Evolutionary conservation across 2,888 invertebrate genomes (phyloP), one percentile per base, ranked within the genome.

Genomic region (Zaprionus lineosus): DNA sequence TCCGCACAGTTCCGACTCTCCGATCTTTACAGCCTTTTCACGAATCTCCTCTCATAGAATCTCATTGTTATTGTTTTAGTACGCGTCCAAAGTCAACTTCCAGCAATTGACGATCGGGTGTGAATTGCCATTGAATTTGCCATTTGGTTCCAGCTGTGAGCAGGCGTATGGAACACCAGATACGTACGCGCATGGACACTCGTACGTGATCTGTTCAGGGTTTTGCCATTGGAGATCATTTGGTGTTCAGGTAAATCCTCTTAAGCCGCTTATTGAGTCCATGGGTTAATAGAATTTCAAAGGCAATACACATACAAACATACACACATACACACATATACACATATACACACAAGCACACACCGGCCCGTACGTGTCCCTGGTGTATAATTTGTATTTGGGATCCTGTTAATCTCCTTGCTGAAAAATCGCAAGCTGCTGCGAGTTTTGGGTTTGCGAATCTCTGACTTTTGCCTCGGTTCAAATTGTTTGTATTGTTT

Each of bases 71-170:
- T 56, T 59, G 58, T 68, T 50, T 61, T 55, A 57, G 84, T 74
- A 76, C 84, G 82, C 82, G 84, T 76, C 76, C 47, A 72, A 53
- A 78, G 76, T 82, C 79, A 76, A 71, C 64, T 82, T 82, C 66
- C 59, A 69, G 84, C 84, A 84, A 82, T 82, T 82, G 82, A 72
- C 78, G 44, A 43, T 33, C 55, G 74, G 78, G 81, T 82, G 84
- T 82, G 81, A 82, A 82, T 84, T 84, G 79, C 69, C 47, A 31
- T 84, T 78, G 71, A 84, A 77, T 70, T 66, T 78, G 70, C 26
- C 70, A 57, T 56, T 70, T 34, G 19, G 43, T 60, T 69, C 78
- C 83, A 84, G 83, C 84, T 83, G 85, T 69, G n/a, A n/a, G 73
- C 82, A 74, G 69, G 76, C 78, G 69, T 82, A 47, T 37, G 18